Evolutionary conservation across 1,140 invertebrate genomes (phyloP).

Genomic region (Cydia strobilella): DNA sequence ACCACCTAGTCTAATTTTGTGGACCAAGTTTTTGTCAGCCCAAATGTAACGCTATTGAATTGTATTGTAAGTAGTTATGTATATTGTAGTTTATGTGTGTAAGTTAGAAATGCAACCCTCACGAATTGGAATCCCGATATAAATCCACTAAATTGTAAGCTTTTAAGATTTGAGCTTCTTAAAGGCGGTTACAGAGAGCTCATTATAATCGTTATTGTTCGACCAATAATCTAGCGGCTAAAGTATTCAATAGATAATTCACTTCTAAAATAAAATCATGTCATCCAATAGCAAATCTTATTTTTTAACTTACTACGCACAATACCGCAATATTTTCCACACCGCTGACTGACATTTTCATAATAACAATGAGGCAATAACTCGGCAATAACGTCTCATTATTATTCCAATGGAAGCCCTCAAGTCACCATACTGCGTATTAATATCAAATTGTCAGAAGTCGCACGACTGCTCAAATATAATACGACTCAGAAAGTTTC

Average conservation of each 20-base stretch:
- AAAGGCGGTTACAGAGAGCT: neutral
- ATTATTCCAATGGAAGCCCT: constrained; percentile 25
- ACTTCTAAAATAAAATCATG: no score
- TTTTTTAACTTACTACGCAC: neutral
- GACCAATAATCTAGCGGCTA: no score
- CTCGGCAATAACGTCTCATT: constrained; percentile 18
- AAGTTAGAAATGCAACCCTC: no score
- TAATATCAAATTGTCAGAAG: constrained; percentile 32
- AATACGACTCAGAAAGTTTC: constrained; percentile 28
- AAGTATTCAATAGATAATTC: no score
- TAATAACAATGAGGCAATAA: constrained; percentile 23
- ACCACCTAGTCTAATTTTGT: no score
- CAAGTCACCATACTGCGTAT: constrained; percentile 21
- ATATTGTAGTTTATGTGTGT: no score
- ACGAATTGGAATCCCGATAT: no score
- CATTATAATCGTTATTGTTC: neutral
- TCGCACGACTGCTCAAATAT: constrained; percentile 15
- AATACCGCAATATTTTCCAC: neutral
- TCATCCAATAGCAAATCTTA: neutral
- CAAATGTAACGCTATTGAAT: no score
- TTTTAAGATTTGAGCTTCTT: no score
- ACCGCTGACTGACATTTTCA: neutral
- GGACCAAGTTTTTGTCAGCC: no score
- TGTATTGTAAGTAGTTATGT: no score
- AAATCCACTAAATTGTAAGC: no score